Conservation (phyloP, 2,888 invertebrate species). For the Dendrolimus houi region DNA sequence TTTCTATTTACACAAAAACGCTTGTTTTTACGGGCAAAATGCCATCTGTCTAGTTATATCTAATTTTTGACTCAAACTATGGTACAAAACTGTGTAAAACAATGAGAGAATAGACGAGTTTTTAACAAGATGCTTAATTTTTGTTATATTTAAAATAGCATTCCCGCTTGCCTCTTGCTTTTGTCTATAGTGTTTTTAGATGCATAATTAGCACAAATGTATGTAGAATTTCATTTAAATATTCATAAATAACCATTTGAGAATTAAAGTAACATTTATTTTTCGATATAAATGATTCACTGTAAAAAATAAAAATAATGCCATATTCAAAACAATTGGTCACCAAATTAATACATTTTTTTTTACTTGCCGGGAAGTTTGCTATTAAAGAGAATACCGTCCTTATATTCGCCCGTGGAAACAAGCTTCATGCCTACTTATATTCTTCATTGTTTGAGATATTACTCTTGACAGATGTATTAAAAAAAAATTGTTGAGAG, state of each 20-base stretch:
- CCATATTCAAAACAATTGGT: no score
- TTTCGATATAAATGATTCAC: no score
- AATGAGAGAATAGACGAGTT: not conserved
- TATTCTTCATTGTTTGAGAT: not conserved
- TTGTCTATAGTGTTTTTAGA: not conserved
- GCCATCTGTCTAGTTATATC: not conserved
- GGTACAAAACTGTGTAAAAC: not conserved
- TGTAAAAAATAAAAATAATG: no score
- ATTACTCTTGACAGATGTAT: not conserved
- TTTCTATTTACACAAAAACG: no score
- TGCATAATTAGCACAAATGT: not conserved
- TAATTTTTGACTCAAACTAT: not conserved
- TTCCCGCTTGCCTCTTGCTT: not conserved
- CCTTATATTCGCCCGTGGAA: not conserved
- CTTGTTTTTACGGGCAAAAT: not conserved
- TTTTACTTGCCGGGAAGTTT: no score
- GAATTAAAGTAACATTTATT: no score
- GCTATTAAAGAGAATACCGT: no score
- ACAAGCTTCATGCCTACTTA: not conserved
- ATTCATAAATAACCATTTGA: no score
- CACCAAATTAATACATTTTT: no score
- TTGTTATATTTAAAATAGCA: not conserved
- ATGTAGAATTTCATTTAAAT: no score
- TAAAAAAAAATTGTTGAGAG: constrained; percentile 21
- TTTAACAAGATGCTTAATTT: not conserved